Base-by-base conservation (phyloP, 2,888 invertebrate species). In the Blastobasis lacticolella region DNA sequence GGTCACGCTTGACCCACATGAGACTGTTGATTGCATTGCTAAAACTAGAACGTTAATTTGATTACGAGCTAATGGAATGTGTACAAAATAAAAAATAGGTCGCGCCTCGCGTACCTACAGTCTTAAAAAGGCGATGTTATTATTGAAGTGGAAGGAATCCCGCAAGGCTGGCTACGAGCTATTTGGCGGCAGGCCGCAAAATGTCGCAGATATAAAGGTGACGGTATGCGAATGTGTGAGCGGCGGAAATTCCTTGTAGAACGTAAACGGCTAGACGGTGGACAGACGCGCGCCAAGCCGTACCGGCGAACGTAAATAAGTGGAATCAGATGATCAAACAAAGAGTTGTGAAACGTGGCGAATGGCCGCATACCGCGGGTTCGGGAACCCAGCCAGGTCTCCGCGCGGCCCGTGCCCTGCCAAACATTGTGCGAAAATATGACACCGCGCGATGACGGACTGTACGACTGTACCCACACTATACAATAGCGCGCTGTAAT, bases 311-410 rank as follows among this genome's bases (percentile, higher is more conserved):
- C 74, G 78, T 78, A 73, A 78, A 78, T 78, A 77, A 71, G 5
- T n/a, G 42, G 72, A 76, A 70, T 76, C 75, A 71, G 69, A 73
- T 75, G 74, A 75, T 76, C 73, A 78, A 77, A 80, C 80, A 78
- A 82, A 81, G 80, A 79, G 80, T 81, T 80, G 80, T 78, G 81
- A 78, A 81, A 81, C 75, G 76, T 73, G 69, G 74, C 71, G 64
- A 66, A 66, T 66, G 73, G 67, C 73, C 79, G 81, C 81, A 82
- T 77, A 78, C 79, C 79, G 62, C 67, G 62, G 57, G 60, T 56
- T 59, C 73, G 82, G 84, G 85, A 84, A 80, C 80, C 61, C 66
- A 75, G 85, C 85, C 85, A 85, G 83, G 76, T 76, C 75, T 71
- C 73, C 68, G 72, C 70, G 67, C 69, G 64, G 62, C 73, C 63